phyloP scores from a whole-genome alignment of 2,113 vertebrate genomes.

The Holacanthus passer region DNA sequence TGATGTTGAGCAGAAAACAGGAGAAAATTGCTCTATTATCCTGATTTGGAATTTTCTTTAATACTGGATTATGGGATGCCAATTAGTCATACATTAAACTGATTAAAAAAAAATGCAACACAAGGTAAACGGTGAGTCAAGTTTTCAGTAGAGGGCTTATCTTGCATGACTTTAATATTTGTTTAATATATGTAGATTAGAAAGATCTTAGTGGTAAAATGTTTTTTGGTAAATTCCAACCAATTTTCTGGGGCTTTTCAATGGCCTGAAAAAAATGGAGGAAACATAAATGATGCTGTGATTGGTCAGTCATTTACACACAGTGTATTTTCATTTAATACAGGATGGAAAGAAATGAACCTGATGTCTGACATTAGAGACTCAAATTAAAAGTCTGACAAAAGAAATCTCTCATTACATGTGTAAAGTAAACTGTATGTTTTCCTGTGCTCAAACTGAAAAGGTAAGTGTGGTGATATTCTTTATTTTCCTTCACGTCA shows the following conservation, averaged over 20 bases:
- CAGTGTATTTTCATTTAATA: constrained; percentile 13
- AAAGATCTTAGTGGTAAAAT: constrained; percentile 25
- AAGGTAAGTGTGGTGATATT: not conserved
- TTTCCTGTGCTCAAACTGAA: not conserved
- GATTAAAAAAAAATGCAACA: not conserved
- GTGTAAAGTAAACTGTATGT: not conserved
- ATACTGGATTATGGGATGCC: not conserved
- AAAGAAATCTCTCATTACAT: not conserved
- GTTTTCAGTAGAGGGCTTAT: not conserved
- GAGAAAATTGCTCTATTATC: not conserved
- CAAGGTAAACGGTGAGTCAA: not conserved
- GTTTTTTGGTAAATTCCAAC: not conserved
- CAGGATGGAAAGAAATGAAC: not conserved
- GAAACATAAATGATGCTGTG: not conserved
- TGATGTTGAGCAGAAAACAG: constrained; percentile 9
- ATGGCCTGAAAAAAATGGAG: not conserved
- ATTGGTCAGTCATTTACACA: not conserved
- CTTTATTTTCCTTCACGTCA: not conserved
- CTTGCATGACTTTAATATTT: not conserved
- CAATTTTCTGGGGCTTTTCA: not conserved
- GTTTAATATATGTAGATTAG: not conserved
- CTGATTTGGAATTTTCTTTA: not conserved
- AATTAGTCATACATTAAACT: not conserved
- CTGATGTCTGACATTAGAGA: not conserved
- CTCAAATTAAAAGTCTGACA: not conserved